Evolutionary conservation across 2,797 vertebrate species (phyloP).

Genomic region (Acanthornis magna): DNA sequence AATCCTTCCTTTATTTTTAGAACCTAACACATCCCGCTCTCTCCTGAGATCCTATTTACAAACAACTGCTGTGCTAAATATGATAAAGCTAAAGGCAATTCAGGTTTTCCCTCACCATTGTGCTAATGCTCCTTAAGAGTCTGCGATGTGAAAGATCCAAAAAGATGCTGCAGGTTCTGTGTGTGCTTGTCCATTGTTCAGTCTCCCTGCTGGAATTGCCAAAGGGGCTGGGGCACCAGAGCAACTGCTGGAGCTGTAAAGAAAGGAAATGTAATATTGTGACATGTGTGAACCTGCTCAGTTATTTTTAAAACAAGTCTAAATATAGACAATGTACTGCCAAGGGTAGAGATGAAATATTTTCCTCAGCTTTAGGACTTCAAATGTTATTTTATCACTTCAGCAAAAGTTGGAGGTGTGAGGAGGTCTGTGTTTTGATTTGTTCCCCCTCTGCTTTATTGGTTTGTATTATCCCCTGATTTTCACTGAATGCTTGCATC

Average conservation of each 20-base stretch:
- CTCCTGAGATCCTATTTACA: neutral
- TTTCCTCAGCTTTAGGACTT: neutral
- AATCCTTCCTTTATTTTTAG: neutral
- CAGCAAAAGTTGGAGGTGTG: neutral
- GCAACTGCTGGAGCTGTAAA: neutral
- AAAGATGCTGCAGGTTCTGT: neutral
- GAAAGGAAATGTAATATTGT: neutral
- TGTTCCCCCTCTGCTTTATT: accelerated
- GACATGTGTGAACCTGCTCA: neutral
- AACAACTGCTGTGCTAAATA: neutral
- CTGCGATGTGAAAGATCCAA: neutral
- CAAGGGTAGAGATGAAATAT: accelerated
- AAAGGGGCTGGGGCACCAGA: accelerated
- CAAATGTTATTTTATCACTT: neutral
- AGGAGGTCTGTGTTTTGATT: neutral
- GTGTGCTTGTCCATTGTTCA: neutral
- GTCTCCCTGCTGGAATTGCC: neutral
- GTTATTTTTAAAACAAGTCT: neutral
- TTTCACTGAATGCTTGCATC: neutral
- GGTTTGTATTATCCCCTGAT: neutral
- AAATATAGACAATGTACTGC: neutral
- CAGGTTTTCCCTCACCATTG: neutral
- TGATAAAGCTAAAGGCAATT: neutral
- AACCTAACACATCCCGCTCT: neutral
- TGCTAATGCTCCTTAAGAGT: neutral